These are phyloP conservation scores for Oeneis ivallda DNA, from an alignment of 2,888 invertebrate species.

Conservation along the genomic window DNA sequence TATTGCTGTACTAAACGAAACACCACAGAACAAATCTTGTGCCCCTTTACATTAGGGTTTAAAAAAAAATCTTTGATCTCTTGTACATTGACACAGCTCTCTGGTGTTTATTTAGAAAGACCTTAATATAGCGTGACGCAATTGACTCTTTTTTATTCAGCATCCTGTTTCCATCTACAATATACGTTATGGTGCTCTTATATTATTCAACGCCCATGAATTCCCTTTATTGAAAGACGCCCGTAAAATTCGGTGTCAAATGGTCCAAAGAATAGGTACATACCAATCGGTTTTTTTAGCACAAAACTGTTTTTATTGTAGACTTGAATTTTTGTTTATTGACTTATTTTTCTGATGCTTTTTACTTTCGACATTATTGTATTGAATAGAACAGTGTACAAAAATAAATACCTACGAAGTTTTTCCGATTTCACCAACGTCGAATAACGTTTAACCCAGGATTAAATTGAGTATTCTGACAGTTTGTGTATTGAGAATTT, in stretches of 20 bases:
- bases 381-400: too few relatives aligned
- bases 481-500: too few relatives aligned
- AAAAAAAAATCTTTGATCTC: too few relatives aligned
- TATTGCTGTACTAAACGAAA: too few relatives aligned
- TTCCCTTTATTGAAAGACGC: conserved; percentile 56
- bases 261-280: conserved; percentile 51
- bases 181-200: neutral
- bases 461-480: too few relatives aligned
- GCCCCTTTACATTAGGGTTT: too few relatives aligned
- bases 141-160: neutral
- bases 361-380: too few relatives aligned
- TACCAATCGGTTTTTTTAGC: conserved; percentile 45
- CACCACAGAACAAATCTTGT: too few relatives aligned
- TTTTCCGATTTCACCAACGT: too few relatives aligned
- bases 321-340: neutral
- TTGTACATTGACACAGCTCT: neutral
- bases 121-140: neutral
- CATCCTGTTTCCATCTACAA: neutral
- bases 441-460: too few relatives aligned
- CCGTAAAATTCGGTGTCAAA: conserved; percentile 63
- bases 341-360: too few relatives aligned
- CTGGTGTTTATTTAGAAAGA: neutral
- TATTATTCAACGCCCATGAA: conserved; percentile 46
- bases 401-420: too few relatives aligned
- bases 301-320: conserved; percentile 32